Evolutionary conservation across 1,140 invertebrate species (phyloP).

Genomic region (Aphelenchoides avenae): DNA sequence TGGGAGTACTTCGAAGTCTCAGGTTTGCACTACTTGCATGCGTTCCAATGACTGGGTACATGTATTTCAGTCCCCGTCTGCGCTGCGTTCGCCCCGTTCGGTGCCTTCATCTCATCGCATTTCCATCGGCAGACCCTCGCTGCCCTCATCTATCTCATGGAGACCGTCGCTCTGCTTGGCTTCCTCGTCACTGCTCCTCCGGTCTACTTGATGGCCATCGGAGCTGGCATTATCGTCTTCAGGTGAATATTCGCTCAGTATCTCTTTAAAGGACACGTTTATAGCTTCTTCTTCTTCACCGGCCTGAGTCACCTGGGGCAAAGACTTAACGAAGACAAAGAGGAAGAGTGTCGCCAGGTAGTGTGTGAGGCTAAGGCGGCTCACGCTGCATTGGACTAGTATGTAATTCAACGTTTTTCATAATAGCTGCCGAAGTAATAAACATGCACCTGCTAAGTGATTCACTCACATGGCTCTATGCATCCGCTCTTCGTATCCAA

Average conservation of each 20-base stretch:
- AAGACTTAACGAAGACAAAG: conserved; percentile 11
- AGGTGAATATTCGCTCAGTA: background rate
- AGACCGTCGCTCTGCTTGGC: conserved; percentile 8
- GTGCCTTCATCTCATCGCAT: conserved; percentile 7
- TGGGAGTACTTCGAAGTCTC: too few relatives aligned
- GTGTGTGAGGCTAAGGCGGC: too few relatives aligned
- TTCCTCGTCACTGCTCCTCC: conserved; percentile 10
- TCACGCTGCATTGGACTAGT: too few relatives aligned
- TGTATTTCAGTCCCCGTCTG: conserved; percentile 4
- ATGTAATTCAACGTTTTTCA: too few relatives aligned
- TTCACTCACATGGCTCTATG: too few relatives aligned
- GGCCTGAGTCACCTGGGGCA: conserved; percentile 8
- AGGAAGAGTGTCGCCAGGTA: too few relatives aligned
- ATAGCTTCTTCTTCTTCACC: conserved; percentile 20
- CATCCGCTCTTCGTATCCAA: too few relatives aligned
- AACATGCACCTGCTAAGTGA: too few relatives aligned
- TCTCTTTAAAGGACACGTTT: background rate
- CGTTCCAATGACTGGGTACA: too few relatives aligned
- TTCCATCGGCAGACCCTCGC: conserved; percentile 21
- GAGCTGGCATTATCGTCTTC: conserved; percentile 15
- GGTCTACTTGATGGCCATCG: conserved; percentile 8
- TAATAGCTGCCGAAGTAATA: too few relatives aligned
- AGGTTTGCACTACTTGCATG: too few relatives aligned
- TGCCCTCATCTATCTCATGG: conserved; percentile 16
- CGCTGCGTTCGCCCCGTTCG: conserved; percentile 12